These are phyloP conservation scores for Helleia helle DNA, from an alignment of 2,888 invertebrate species.

Conservation along the genomic window DNA sequence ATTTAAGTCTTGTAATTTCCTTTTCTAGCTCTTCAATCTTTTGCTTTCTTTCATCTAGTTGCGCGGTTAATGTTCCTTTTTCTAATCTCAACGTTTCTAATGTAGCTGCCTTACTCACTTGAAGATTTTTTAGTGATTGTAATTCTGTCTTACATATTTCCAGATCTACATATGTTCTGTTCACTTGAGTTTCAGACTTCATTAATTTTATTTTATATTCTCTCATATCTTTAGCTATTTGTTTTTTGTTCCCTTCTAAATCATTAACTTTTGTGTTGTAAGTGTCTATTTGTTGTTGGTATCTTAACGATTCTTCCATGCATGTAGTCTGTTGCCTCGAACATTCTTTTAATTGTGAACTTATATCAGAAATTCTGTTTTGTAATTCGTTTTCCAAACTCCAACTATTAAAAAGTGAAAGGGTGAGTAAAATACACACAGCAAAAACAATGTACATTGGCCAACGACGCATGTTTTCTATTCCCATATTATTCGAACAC, in stretches of 20 bases:
- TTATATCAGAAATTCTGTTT: constrained; percentile 44
- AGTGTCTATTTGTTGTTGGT: constrained; percentile 52
- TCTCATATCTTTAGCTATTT: constrained; percentile 39
- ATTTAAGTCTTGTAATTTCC: constrained; percentile 47
- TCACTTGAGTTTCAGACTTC: constrained; percentile 49
- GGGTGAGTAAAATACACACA: constrained; percentile 52
- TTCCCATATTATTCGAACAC: constrained; percentile 41
- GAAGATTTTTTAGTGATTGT: constrained; percentile 60
- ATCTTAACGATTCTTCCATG: constrained; percentile 54
- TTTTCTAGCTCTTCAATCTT: constrained; percentile 56
- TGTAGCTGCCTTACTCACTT: constrained; percentile 56
- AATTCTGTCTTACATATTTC: constrained; percentile 61
- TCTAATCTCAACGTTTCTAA: constrained; percentile 60
- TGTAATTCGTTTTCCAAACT: constrained; percentile 55
- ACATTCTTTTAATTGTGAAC: constrained; percentile 55
- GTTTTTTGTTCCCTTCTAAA: constrained; percentile 44
- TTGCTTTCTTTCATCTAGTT: constrained; percentile 49
- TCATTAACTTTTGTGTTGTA: constrained; percentile 49
- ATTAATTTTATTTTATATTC: constrained; percentile 39
- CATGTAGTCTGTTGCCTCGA: constrained; percentile 55
- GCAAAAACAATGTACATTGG: constrained; percentile 63
- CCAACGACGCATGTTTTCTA: constrained; percentile 70
- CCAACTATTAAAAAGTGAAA: constrained; percentile 67
- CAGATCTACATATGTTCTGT: constrained; percentile 50
- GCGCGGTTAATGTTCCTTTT: constrained; percentile 51